A percentile compares a stretch with the other conserved stretches of the same genome.
phyloP scores from a whole-genome alignment of 53 echinoderm and acorn worm species.

The Actinopyga echinites region DNA sequence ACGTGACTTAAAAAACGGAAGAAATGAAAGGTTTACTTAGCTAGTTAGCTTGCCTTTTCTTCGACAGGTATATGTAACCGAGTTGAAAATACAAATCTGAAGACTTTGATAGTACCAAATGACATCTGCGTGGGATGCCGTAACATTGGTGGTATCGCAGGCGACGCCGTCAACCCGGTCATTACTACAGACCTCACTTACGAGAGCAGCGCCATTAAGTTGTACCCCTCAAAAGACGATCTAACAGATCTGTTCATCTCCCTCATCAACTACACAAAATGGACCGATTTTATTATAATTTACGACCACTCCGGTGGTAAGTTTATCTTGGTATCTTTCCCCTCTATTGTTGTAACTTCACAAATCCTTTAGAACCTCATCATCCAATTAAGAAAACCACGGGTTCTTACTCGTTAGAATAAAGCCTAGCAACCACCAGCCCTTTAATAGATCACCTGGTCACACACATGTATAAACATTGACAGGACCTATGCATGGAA shows the following conservation, averaged over 20 bases:
- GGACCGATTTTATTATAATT: conserved; percentile 86
- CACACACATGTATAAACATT: no score
- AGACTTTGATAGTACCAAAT: conserved; percentile 75
- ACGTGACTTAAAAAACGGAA: no score
- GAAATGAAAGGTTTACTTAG: no score
- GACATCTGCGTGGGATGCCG: conserved; percentile 79
- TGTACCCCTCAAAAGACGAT: conserved; percentile 72
- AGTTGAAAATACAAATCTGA: conserved; percentile 62
- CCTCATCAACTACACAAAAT: conserved; percentile 89
- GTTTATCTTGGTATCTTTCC: no score
- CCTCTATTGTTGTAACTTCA: no score
- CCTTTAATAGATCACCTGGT: no score
- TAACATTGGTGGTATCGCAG: conserved; percentile 74
- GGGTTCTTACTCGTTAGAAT: no score
- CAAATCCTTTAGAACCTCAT: no score
- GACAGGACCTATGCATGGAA: no score
- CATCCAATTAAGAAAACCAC: no score
- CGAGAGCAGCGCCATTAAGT: conserved; percentile 64
- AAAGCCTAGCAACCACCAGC: no score
- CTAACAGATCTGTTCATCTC: conserved; percentile 60
- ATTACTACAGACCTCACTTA: conserved; percentile 69
- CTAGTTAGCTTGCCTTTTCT: no score
- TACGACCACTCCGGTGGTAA: conserved; percentile 81
- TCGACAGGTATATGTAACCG: conserved; percentile 71
- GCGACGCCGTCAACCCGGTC: conserved; percentile 84